Evolutionary conservation across 2,113 vertebrate species (phyloP).

Genomic region (Pampusana beccarii): DNA sequence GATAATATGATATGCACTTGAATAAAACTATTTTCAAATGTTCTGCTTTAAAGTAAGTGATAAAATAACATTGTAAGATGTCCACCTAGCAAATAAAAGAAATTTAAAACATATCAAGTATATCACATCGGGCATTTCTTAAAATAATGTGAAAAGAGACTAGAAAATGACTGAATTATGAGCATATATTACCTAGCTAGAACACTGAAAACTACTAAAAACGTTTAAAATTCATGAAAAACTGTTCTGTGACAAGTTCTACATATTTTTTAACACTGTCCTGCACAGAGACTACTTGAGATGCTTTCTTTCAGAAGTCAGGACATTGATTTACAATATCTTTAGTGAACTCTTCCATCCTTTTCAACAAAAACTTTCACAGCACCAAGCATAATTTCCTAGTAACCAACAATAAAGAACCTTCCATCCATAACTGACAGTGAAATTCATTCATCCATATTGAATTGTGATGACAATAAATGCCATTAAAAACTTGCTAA

Average conservation of each 20-base stretch:
- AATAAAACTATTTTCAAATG: neutral
- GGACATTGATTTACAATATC: neutral
- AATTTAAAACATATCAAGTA: neutral
- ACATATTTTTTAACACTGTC: neutral
- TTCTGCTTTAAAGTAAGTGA: neutral
- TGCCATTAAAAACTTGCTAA: constrained; percentile 47
- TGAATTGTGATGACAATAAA: constrained; percentile 56
- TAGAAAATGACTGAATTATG: neutral
- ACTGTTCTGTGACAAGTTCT: neutral
- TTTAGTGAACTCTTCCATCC: neutral
- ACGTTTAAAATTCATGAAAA: neutral
- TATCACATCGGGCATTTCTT: neutral
- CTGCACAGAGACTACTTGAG: neutral
- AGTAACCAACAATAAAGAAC: constrained; percentile 52
- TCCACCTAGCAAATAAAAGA: neutral
- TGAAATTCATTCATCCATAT: constrained; percentile 66
- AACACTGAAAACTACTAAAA: neutral
- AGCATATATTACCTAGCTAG: neutral
- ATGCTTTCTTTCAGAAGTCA: neutral
- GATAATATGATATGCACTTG: neutral
- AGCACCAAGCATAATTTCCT: constrained; percentile 7
- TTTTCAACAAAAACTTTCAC: neutral
- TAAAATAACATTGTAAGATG: neutral
- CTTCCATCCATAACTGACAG: constrained; percentile 37
- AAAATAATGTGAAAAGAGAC: neutral